phyloP scores from a whole-genome alignment of 2,797 vertebrate genomes.

The Eurystomus glaucurus region DNA sequence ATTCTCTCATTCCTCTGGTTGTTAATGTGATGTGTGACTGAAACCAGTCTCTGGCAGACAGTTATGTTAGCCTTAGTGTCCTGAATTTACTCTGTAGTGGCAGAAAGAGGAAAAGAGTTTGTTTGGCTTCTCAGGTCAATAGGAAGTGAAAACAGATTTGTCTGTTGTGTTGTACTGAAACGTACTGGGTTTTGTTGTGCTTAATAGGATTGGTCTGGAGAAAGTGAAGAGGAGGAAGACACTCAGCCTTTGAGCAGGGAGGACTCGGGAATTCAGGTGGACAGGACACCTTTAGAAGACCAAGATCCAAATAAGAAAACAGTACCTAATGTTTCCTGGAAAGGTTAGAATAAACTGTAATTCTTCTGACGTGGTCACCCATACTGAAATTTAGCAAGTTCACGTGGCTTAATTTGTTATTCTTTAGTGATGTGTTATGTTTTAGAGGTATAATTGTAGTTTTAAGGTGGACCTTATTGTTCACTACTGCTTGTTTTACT shows the following conservation, averaged over 20 bases:
- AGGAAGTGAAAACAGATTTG: background rate
- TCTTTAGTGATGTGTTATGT: background rate
- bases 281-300: conserved; percentile 94
- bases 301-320: conserved; percentile 88
- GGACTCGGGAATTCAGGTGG: conserved; percentile 97
- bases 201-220: conserved; percentile 94
- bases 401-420: background rate
- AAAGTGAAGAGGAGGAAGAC: conserved; percentile 92
- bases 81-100: background rate
- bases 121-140: background rate
- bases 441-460: background rate
- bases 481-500: background rate
- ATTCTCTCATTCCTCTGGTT: background rate
- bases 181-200: background rate
- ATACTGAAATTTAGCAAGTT: background rate
- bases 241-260: conserved; percentile 93
- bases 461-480: background rate
- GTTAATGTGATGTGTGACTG: background rate
- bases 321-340: conserved; percentile 86
- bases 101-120: background rate
- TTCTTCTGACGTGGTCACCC: background rate
- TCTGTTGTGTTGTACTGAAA: background rate
- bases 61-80: background rate
- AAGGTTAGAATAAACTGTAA: conserved; percentile 82
- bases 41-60: background rate